Evolutionary conservation across 2,888 invertebrate genomes (phyloP).

Genomic region (Mesochorus sp.): DNA sequence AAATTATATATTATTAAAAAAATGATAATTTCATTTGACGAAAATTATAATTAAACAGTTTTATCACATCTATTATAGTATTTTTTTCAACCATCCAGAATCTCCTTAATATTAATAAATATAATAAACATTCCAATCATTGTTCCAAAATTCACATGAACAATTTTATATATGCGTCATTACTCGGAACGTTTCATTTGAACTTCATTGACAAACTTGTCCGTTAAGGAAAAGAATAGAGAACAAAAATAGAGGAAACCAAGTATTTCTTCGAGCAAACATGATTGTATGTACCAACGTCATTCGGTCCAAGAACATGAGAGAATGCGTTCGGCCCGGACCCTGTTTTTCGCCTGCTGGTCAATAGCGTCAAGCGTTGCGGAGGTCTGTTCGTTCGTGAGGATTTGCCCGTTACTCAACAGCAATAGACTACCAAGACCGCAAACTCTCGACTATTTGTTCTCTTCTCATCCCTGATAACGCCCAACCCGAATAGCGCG

Average conservation of each 20-base stretch:
- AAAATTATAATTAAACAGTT: no score
- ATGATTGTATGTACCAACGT: constrained; percentile 9
- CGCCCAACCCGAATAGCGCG: not conserved
- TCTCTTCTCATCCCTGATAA: not conserved
- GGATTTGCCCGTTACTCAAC: constrained; percentile 31
- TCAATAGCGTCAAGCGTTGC: constrained; percentile 17
- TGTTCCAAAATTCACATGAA: no score
- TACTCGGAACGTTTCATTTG: no score
- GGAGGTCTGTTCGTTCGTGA: not conserved
- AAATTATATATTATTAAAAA: no score
- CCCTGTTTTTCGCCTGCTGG: not conserved
- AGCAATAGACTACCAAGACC: constrained; percentile 48
- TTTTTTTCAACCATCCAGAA: no score
- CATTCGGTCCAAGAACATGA: not conserved
- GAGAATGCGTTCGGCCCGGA: constrained; percentile 2
- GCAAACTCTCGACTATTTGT: constrained; percentile 26
- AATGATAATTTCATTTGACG: no score
- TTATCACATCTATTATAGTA: no score
- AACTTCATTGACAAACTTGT: no score
- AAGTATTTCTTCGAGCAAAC: not conserved
- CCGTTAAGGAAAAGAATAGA: not conserved
- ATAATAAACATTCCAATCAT: no score
- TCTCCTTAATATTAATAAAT: no score
- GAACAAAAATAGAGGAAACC: not conserved
- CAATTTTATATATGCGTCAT: no score